Conservation (phyloP, 1,140 invertebrate species). For the Cherax destructor region DNA sequence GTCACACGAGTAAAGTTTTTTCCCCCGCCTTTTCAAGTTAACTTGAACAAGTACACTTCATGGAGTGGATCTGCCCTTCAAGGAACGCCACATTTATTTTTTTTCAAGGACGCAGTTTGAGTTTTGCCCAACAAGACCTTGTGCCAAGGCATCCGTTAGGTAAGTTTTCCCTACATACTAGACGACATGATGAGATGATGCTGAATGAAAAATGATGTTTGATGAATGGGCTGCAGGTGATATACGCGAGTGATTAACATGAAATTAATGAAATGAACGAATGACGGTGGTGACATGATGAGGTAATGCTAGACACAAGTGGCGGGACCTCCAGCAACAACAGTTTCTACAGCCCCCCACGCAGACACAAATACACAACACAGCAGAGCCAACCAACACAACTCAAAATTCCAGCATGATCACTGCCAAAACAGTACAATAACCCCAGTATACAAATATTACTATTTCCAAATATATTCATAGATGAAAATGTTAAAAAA, state of each 20-base stretch:
- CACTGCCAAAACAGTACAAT: conserved; percentile 43
- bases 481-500: conserved; percentile 54
- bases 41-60: conserved; percentile 2
- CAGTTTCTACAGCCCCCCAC: conserved; percentile 65
- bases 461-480: conserved; percentile 63
- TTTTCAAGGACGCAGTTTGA: conserved; percentile 57
- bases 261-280: conserved; percentile 34
- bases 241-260: background rate
- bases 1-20: conserved; percentile 8
- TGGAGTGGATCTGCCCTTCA: conserved; percentile 46
- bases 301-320: conserved; percentile 69
- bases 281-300: conserved; percentile 61
- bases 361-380: conserved; percentile 70
- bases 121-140: conserved; percentile 60
- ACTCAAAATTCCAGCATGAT: conserved; percentile 60
- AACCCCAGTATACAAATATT: conserved; percentile 57
- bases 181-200: conserved; percentile 65
- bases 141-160: conserved; percentile 58
- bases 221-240: conserved; percentile 16
- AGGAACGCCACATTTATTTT: conserved; percentile 46
- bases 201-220: conserved; percentile 23
- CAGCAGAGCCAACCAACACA: conserved; percentile 66
- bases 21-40: background rate
- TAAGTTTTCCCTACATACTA: conserved; percentile 67
- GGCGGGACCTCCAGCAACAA: conserved; percentile 59